Evolutionary conservation across 2,113 vertebrate species (phyloP).

Genomic region (Carettochelys insculpta): DNA sequence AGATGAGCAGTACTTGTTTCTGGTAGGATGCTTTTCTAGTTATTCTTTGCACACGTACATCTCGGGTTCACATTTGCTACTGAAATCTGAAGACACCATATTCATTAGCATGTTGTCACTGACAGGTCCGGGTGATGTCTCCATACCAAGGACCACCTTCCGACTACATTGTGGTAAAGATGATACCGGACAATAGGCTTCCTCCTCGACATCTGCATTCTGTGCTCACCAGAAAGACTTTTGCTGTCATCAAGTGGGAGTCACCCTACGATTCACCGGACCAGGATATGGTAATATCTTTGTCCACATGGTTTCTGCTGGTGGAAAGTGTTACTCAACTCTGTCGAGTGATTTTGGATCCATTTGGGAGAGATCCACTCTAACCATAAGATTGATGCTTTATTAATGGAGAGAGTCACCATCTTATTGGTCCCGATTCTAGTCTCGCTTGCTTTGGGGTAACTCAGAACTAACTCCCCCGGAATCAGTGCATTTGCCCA

Average conservation of each 20-base stretch:
- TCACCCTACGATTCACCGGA: constrained; percentile 90
- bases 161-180: constrained; percentile 88
- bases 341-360: not conserved
- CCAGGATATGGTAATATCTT: constrained; percentile 82
- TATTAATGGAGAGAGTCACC: not conserved
- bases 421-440: not conserved
- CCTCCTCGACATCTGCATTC: constrained; percentile 93
- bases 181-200: constrained; percentile 95
- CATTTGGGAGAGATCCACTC: not conserved
- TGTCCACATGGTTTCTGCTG: not conserved
- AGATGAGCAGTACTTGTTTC: constrained; percentile 94
- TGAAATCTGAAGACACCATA: not conserved
- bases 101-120: not conserved
- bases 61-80: accelerated
- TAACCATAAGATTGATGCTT: not conserved
- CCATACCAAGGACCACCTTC: constrained; percentile 94
- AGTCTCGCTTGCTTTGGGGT: not conserved
- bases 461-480: not conserved
- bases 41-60: accelerated
- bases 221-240: constrained; percentile 82
- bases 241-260: constrained; percentile 92
- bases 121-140: constrained; percentile 86
- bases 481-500: constrained; percentile 14
- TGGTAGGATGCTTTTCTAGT: constrained; percentile 76
- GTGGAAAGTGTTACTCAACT: not conserved